Conservation (phyloP, 2,113 vertebrate genomes). For the Apistogramma diplotaenia region DNA sequence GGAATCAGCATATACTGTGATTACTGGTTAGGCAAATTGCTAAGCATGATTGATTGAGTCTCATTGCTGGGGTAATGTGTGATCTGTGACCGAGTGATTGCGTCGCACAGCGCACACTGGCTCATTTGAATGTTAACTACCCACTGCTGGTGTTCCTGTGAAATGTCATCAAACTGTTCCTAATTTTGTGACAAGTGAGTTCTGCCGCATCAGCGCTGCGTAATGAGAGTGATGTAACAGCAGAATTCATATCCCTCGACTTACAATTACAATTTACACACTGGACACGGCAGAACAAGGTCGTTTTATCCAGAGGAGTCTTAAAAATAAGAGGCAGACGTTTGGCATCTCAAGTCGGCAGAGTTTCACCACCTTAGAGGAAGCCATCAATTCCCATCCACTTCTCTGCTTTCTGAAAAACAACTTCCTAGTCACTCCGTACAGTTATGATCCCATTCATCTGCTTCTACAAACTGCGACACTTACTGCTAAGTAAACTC, state of each 20-base stretch:
- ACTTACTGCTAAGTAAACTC: neutral
- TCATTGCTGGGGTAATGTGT: slow-evolving; percentile 67
- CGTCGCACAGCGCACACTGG: slow-evolving; percentile 6
- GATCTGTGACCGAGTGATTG: slow-evolving; percentile 57
- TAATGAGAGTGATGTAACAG: neutral
- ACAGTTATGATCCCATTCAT: neutral
- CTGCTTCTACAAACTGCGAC: neutral
- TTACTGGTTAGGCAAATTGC: slow-evolving; percentile 57
- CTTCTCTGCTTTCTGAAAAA: slow-evolving; percentile 21
- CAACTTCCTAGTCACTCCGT: slow-evolving; percentile 14
- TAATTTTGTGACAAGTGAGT: slow-evolving; percentile 1
- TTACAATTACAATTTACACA: neutral
- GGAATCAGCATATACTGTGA: slow-evolving; percentile 65
- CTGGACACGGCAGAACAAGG: neutral
- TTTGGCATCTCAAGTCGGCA: neutral
- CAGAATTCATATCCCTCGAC: neutral
- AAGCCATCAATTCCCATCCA: slow-evolving; percentile 15
- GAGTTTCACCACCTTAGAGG: slow-evolving; percentile 2
- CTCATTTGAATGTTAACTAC: slow-evolving; percentile 61
- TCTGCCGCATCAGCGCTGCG: neutral
- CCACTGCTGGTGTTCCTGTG: slow-evolving; percentile 13
- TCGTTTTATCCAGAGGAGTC: neutral
- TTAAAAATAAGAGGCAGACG: neutral
- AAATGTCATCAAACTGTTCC: neutral
- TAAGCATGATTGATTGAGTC: slow-evolving; percentile 68